A percentile compares a stretch with the other conserved stretches of the same genome.
Conservation (phyloP, 92 coral and sea anemone species). For the Paragorgia papillata region DNA sequence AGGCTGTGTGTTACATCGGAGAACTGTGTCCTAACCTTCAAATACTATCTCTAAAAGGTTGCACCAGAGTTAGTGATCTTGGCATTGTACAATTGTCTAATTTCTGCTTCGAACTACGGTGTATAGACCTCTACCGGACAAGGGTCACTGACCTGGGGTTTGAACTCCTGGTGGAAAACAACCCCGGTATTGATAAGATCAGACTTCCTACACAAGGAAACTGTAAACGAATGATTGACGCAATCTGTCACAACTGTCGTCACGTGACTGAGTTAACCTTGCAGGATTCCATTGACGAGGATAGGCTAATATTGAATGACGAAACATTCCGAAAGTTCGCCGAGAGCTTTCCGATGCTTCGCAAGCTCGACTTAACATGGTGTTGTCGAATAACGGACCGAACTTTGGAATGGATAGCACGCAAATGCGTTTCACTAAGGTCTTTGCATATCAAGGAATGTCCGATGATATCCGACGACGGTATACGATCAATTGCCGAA, state of each 20-base stretch:
- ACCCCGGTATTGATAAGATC: constrained; percentile 58
- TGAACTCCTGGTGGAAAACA: constrained; percentile 56
- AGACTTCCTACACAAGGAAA: constrained; percentile 76
- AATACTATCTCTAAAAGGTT: constrained; percentile 64
- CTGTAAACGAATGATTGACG: constrained; percentile 12
- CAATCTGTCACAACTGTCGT: constrained; percentile 38
- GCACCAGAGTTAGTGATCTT: constrained; percentile 67
- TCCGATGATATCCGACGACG: constrained; percentile 78
- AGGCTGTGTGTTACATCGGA: constrained; percentile 60
- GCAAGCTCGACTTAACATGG: constrained; percentile 74
- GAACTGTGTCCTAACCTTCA: constrained; percentile 66
- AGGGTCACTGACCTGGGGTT: constrained; percentile 72
- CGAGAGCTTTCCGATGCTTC: constrained; percentile 62
- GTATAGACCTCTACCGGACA: constrained; percentile 64
- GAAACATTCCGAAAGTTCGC: constrained; percentile 59
- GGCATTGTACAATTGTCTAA: constrained; percentile 57
- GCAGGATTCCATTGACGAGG: constrained; percentile 77
- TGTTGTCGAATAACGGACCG: constrained; percentile 84
- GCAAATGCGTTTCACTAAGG: constrained; percentile 57
- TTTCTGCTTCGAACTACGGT: constrained; percentile 63
- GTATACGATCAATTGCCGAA: constrained; percentile 65
- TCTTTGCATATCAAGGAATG: constrained; percentile 78
- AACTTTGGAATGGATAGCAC: constrained; percentile 62
- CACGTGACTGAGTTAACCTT: constrained; percentile 61
- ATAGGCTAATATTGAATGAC: constrained; percentile 72